These are phyloP conservation scores for Scaptodrosophila latifasciaeformis DNA, from an alignment of 2,888 invertebrate species.

Conservation along the genomic window DNA sequence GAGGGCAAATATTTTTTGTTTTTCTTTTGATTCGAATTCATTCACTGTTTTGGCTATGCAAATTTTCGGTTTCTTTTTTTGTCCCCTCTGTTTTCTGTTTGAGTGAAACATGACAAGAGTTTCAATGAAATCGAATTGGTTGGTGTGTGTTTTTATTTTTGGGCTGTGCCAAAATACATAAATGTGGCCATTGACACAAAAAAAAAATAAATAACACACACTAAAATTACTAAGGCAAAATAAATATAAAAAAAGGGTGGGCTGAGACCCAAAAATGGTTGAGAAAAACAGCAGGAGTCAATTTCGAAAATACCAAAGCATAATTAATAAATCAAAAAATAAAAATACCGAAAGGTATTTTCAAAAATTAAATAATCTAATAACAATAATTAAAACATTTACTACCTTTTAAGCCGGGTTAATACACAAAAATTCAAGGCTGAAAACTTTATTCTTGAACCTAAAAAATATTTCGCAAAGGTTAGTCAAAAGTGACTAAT, in stretches of 20 bases:
- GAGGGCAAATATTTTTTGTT: background rate
- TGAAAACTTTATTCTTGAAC: no score
- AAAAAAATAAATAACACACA: conserved; percentile 38
- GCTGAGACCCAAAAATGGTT: no score
- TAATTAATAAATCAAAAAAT: no score
- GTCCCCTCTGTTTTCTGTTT: conserved; percentile 27
- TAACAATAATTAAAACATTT: no score
- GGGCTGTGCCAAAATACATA: conserved; percentile 27
- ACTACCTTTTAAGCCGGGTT: no score
- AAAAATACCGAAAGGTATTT: no score
- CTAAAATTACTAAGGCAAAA: background rate
- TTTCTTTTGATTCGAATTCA: conserved; percentile 34
- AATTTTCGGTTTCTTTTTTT: conserved; percentile 30
- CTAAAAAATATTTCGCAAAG: no score
- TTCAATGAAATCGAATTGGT: conserved; percentile 51
- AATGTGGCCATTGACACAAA: conserved; percentile 62
- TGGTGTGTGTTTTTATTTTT: conserved; percentile 8
- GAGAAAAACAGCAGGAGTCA: no score
- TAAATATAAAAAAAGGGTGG: background rate
- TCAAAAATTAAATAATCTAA: no score
- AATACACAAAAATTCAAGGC: no score
- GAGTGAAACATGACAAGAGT: conserved; percentile 60
- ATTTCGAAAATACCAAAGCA: no score
- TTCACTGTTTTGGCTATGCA: conserved; percentile 55
- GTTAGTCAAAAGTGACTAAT: no score